Percentiles rank a stretch among this genome's conserved stretches.
Evolutionary conservation across 1,140 invertebrate genomes (phyloP).

Genomic region (Achroia grisella): DNA sequence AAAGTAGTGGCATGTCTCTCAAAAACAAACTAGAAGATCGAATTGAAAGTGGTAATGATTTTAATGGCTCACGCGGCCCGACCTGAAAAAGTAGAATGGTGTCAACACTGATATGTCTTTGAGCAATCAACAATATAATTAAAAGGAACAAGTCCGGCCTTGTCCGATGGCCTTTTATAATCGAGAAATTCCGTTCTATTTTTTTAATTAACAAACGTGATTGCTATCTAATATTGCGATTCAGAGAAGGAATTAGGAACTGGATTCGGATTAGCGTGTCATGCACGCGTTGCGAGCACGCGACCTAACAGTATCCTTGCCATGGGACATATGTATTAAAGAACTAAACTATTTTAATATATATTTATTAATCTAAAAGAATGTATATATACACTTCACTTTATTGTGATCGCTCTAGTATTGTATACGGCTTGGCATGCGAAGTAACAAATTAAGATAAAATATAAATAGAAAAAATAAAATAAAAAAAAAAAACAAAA

Average conservation of each 20-base stretch:
- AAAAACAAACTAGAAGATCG: constrained; percentile 3
- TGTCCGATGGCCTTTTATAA: constrained; percentile 28
- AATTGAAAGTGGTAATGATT: background rate
- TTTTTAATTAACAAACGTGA: background rate
- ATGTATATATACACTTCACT: constrained; percentile 52
- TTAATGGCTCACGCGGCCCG: background rate
- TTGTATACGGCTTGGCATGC: constrained; percentile 64
- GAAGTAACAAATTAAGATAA: constrained; percentile 58
- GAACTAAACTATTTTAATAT: constrained; percentile 58
- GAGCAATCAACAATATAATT: too few relatives aligned
- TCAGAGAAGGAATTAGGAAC: background rate
- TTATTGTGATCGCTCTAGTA: constrained; percentile 55
- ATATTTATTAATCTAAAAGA: constrained; percentile 53
- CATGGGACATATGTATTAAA: constrained; percentile 17
- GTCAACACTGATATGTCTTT: too few relatives aligned
- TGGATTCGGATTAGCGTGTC: background rate
- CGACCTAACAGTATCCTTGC: constrained; percentile 25
- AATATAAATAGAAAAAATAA: constrained; percentile 37
- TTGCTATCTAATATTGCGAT: background rate
- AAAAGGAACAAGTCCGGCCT: constrained; percentile 27
- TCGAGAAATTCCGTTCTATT: constrained; percentile 15
- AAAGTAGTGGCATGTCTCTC: constrained; percentile 58
- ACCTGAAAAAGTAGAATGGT: background rate
- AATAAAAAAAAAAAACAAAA: constrained; percentile 44
- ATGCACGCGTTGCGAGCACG: background rate